Evolutionary conservation across 1,140 invertebrate species (phyloP), one percentile per base, ranked within the genome.

Genomic region (Neocloeon triangulifer): DNA sequence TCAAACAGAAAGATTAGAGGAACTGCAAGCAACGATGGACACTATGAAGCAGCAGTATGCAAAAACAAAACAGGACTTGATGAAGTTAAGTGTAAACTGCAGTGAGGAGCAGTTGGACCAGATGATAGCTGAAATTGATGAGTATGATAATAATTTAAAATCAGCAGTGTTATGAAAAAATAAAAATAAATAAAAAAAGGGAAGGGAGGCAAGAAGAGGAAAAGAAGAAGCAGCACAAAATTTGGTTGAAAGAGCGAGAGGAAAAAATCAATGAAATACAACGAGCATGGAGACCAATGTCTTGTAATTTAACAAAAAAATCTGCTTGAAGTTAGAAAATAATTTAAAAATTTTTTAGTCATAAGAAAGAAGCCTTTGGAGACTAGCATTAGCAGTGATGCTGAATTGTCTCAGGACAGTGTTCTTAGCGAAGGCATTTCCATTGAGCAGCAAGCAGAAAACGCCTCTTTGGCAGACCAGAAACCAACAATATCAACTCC

Each of bases 1-100:
- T n/a, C n/a, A n/a, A n/a, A n/a, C 31, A 44, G 78, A 86, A 44
- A 56, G 81, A 9, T 66, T 82, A 33, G 50, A 63, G 4, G 80
- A 89, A 48, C 58, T 89, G 16, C 70, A 73, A 34, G 67, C 64
- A 33, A 55, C 62, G n/a, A 52, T 84, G 19, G 51, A 59, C 0
- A 62, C 69, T 32, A 68, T 79, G 44, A 67, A 67, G 37, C 61
- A 73, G 12, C 64, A 69, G 34, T 82, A 80, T 48, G 60, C 66
- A 26, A 66, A 70, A 42, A 47, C 78, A 2, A 74, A 78, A 53
- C 44, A 53, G 26, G 65, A 75, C 43, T 41, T 68, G n/a, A n/a
- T n/a, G n/a, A 36, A 60, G 62, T 41, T 38, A 58, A 18, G 43
- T 73, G 16, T 57, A 61, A 38, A 52, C 56, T 30, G 57, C 55